Base-by-base conservation (phyloP, 1,140 invertebrate genomes). In the Calliopsis andreniformis region DNA sequence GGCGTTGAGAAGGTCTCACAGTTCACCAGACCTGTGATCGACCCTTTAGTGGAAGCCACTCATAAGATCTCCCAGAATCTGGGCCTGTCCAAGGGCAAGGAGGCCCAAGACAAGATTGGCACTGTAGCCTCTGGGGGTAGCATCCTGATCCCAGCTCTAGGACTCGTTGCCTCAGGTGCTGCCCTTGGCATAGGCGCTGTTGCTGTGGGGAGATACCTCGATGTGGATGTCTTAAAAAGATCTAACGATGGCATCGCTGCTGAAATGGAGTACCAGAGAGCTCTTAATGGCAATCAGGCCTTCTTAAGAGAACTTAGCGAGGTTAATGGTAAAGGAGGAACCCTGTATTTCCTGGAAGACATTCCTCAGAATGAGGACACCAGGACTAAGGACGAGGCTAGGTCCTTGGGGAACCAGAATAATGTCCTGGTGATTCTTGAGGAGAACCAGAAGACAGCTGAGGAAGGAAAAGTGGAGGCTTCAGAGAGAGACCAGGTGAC, bases 171-270 rank as follows among this genome's bases (percentile, higher is more conserved):
- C 23, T 95, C 96, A 1, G 96, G 96, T 4, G 95, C 96, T 16
- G 96, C 96, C 10, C 91, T 96, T 6, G 96, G 96, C 1, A 92
- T 97, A 2, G 96, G 96, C 25, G 96, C 96, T 0, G 95, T 96
- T 0, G 96, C 96, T 3, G 94, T 96, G 42, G 96, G 96, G 10
- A 93, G 95, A 70, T 94, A 95, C 79, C 87, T 96, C 5, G 95
- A 95, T 70, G 94, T 94, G 0, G 94, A 94, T 76, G 89, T 95
- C 16, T 92, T 95, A 85, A 93, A 94, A 39, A 91, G 93, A 78
- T 92, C 89, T 0, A 87, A 80, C 45, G 76, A 78, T 0, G 23
- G 14, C 18, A 47, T 92, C 4, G 92, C 93, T 28, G 47, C 92
- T 14, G 92, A 94, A 58, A 91, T 94, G 73, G 93, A 95, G 83